Base-by-base conservation (phyloP, 2,888 invertebrate species). In the Lochmaea capreae region DNA sequence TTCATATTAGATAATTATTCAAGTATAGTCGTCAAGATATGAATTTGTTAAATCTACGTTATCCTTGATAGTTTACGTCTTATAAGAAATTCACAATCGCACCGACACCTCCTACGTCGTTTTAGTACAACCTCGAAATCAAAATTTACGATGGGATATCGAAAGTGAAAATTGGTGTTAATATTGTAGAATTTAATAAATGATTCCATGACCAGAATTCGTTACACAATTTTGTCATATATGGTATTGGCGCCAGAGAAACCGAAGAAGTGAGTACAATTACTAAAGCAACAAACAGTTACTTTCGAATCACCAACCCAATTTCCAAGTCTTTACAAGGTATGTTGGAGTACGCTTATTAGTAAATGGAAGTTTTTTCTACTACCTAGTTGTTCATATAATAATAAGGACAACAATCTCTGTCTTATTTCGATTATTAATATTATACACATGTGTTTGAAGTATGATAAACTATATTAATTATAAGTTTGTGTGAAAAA, bases 131-230 rank as follows among this genome's bases (percentile, higher is more conserved):
- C 71, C 71, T 71, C 71, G 71, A 71, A 68, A 68, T 46, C 49
- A 16, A 68, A 71, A 71, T 71, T 71, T 71, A 71, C 65, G 71
- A 71, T 71, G 71, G 71, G 71, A 71, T 71, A 71, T 71, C 65
- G 71, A 71, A 71, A 71, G 71, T 71, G 65, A 71, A 71, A 71
- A 71, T 71, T 71, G 71, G 71, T 71, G 71, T 71, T 71, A 71
- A 71, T 71, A 71, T 71, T 71, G 71, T 71, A 57, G 71, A 62
- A 70, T 71, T 71, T 58, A 65, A 71, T 65, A 71, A 71, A 71
- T 71, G 71, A 70, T 70, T 71, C 58, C 71, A 71, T 65, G 71
- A 71, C 65, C 71, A 65, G 58, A 71, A 65, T 63, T 54, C 71
- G 65, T 71, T 71, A 71, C 71, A 71, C 71, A 71, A 71, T 71